Base-by-base conservation (phyloP, 2,888 invertebrate species). In the Drosophila formosana region DNA sequence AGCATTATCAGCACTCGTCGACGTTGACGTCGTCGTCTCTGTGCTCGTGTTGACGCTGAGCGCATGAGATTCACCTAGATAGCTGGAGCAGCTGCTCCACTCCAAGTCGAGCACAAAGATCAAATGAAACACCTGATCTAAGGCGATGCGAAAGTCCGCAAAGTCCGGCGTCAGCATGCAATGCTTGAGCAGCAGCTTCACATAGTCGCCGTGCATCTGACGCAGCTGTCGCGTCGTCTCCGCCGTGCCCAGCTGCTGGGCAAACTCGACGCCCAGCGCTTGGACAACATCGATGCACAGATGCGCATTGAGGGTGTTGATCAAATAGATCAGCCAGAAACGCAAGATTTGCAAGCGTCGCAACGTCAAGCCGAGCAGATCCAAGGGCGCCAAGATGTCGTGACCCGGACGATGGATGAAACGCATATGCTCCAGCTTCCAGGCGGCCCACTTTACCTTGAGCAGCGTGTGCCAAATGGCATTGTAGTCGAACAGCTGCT, bases 371-470 rank as follows among this genome's bases (percentile, higher is more conserved):
- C 91, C 91, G 3, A 89, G 74, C 65, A 92, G 84, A 72, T 88
- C 89, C 34, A 91, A 75, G 3, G 84, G 80, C 0, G 81, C 87
- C 58, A 89, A 92, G 0, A 90, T 79, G 13, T 79, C 58, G 68
- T 18, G 18, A 18, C 18, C 18, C 18, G 13, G 71, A 75, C 2
- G 4, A 3, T 8, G 4, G n/a, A 91, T 75, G 61, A 94, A 94
- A 61, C 83, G 82, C 11, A 94, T 80, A 71, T 93, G 93, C 75
- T 93, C 93, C 46, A 94, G 81, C 2, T 93, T 92, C 92, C 93
- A 93, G 13, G 93, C 74, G 4, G 94, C 93, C 93, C 94, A 94
- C 79, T 94, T 94, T 0, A 94, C 88, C 89, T 94, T 94, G 4
- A 94, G 80, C 47, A 94, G 91, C 55, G 94, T 93, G 26, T 92